Percentiles rank a stretch among this genome's conserved stretches.
Evolutionary conservation across 1,140 invertebrate species (phyloP).

Genomic region (Drosophila ananassae): DNA sequence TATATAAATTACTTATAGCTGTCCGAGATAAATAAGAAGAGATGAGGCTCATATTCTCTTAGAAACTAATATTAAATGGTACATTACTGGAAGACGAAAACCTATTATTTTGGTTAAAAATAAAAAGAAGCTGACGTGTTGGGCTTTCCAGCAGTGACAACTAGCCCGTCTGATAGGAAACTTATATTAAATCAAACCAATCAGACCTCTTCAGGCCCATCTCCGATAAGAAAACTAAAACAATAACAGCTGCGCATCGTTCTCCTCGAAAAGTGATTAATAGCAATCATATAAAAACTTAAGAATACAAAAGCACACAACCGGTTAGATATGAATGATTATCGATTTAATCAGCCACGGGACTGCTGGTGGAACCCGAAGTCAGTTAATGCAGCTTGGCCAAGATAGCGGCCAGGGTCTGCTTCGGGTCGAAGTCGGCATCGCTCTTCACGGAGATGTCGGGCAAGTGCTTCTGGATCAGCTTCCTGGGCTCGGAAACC

Average conservation of each 20-base stretch:
- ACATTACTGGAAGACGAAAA: not conserved
- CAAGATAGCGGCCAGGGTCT: slow-evolving; percentile 1
- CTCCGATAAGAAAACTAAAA: slow-evolving; percentile 30
- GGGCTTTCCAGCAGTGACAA: slow-evolving; percentile 8
- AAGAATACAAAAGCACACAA: slow-evolving; percentile 36
- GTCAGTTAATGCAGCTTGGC: slow-evolving; percentile 15
- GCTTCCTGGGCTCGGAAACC: not conserved
- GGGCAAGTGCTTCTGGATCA: slow-evolving; percentile 18
- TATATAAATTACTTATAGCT: slow-evolving; percentile 20
- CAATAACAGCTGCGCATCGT: slow-evolving; percentile 9
- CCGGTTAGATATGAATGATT: slow-evolving; percentile 5
- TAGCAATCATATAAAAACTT: slow-evolving; percentile 25
- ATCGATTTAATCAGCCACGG: slow-evolving; percentile 17
- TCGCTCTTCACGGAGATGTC: slow-evolving; percentile 61
- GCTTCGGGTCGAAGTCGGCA: slow-evolving; percentile 45
- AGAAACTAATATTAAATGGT: slow-evolving; percentile 1
- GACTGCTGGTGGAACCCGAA: not conserved
- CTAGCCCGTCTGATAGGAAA: slow-evolving; percentile 8
- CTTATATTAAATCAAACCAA: slow-evolving; percentile 39
- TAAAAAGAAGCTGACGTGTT: not conserved
- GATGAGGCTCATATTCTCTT: not conserved
- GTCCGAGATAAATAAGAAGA: not conserved
- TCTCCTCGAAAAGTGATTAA: slow-evolving; percentile 20
- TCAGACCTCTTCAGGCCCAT: slow-evolving; percentile 25
- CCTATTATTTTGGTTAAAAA: not conserved